Percentiles rank a stretch among this genome's conserved stretches.
Evolutionary conservation across 2,888 invertebrate genomes (phyloP).

Genomic region (Drosophila rubida): DNA sequence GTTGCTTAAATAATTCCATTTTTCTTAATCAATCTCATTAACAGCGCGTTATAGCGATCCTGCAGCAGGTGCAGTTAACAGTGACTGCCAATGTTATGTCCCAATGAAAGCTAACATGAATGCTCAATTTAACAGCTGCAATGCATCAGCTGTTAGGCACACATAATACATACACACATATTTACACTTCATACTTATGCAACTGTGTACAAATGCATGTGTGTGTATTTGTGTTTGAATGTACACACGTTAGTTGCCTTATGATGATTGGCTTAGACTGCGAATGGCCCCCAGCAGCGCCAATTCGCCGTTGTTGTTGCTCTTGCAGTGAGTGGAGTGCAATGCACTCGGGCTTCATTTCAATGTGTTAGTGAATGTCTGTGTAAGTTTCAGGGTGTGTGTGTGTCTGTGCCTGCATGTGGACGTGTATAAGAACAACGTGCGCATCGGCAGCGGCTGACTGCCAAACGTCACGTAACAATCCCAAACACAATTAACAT

Average conservation of each 20-base stretch:
- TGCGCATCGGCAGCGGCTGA: conserved; percentile 48
- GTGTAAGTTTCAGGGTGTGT: conserved; percentile 23
- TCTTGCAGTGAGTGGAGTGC: conserved; percentile 35
- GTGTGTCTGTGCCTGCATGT: conserved; percentile 23
- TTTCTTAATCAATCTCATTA: neutral
- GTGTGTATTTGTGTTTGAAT: neutral
- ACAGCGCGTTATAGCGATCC: conserved; percentile 17
- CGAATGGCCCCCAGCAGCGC: conserved; percentile 35
- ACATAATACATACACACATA: neutral
- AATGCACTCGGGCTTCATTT: conserved; percentile 43
- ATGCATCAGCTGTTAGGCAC: conserved; percentile 32
- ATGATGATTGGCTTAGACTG: conserved; percentile 15
- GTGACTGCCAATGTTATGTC: neutral
- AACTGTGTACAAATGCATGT: conserved; percentile 3
- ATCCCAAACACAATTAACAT: conserved; percentile 33
- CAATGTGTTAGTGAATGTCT: conserved; percentile 5
- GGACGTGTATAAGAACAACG: conserved; percentile 61
- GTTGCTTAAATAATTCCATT: conserved; percentile 37
- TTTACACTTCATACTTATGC: conserved; percentile 3
- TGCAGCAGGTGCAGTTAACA: conserved; percentile 15
- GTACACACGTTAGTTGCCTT: neutral
- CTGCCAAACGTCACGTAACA: conserved; percentile 68
- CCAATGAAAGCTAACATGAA: neutral
- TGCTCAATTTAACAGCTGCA: conserved; percentile 31
- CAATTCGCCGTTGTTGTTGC: conserved; percentile 14